These are phyloP conservation scores for Atta texana DNA, from an alignment of 1,140 invertebrate genomes.

Conservation along the genomic window DNA sequence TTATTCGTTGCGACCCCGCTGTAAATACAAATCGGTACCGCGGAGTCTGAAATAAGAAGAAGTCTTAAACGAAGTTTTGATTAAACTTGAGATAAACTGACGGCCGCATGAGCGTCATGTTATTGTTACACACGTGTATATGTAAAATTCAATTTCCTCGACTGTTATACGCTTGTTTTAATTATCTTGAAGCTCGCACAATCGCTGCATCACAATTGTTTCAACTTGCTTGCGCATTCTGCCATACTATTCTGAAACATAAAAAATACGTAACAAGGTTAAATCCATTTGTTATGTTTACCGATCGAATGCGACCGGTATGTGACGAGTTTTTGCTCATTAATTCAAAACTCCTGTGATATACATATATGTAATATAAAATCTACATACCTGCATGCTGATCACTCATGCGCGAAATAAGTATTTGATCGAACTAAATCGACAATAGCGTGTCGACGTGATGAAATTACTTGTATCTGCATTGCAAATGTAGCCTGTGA, in stretches of 20 bases:
- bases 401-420: slow-evolving; percentile 21
- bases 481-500: not conserved
- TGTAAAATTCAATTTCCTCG: not conserved
- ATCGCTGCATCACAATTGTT: not conserved
- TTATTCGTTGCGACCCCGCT: slow-evolving; percentile 31
- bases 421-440: not conserved
- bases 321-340: not conserved
- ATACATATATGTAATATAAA: not conserved
- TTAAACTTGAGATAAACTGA: slow-evolving; percentile 20
- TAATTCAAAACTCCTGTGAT: not conserved
- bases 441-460: not conserved
- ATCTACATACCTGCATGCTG: not conserved
- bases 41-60: slow-evolving; percentile 15
- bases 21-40: slow-evolving; percentile 37
- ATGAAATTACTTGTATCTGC: not conserved
- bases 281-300: not conserved
- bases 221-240: not conserved
- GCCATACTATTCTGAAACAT: not conserved
- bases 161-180: not conserved
- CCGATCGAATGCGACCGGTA: not conserved
- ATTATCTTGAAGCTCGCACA: not conserved
- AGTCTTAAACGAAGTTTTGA: slow-evolving; percentile 10
- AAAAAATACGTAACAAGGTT: slow-evolving; percentile 14
- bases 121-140: not conserved
- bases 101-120: not conserved